Conservation (phyloP, 2,797 vertebrate genomes). For the Poecile montanus region DNA sequence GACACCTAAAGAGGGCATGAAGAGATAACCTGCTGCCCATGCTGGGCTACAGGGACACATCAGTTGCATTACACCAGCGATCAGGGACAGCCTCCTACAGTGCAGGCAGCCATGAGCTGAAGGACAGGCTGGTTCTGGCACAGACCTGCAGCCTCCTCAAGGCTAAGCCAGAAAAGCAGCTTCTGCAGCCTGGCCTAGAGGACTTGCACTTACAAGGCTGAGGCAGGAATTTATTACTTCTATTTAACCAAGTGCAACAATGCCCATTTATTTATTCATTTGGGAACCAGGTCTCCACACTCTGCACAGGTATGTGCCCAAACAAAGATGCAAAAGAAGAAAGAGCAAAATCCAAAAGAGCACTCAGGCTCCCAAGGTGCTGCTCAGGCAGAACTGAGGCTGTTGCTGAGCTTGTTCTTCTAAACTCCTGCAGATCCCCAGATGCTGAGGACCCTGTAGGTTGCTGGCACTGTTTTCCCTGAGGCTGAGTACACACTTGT, state of each 20-base stretch:
- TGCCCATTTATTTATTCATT: neutral
- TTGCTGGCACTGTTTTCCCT: neutral
- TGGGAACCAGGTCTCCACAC: neutral
- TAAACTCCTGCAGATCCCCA: accelerated
- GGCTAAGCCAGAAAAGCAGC: neutral
- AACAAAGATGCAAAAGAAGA: neutral
- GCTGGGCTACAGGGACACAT: neutral
- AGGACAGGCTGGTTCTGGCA: neutral
- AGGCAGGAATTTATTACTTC: neutral
- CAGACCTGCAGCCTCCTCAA: neutral
- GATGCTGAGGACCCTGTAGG: neutral
- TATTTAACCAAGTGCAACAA: neutral
- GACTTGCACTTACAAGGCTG: neutral
- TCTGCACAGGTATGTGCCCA: neutral
- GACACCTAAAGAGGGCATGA: neutral
- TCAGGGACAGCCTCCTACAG: neutral
- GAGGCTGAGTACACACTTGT: neutral
- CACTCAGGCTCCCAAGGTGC: neutral
- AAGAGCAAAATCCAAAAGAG: neutral
- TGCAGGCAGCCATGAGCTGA: accelerated
- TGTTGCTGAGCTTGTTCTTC: neutral
- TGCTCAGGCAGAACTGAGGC: neutral
- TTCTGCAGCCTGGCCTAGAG: neutral
- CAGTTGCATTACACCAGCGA: accelerated
- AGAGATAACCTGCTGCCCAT: neutral